Evolutionary conservation across 2,113 vertebrate genomes (phyloP), one percentile per base, ranked within the genome.

Genomic region (Megaleporinus macrocephalus): DNA sequence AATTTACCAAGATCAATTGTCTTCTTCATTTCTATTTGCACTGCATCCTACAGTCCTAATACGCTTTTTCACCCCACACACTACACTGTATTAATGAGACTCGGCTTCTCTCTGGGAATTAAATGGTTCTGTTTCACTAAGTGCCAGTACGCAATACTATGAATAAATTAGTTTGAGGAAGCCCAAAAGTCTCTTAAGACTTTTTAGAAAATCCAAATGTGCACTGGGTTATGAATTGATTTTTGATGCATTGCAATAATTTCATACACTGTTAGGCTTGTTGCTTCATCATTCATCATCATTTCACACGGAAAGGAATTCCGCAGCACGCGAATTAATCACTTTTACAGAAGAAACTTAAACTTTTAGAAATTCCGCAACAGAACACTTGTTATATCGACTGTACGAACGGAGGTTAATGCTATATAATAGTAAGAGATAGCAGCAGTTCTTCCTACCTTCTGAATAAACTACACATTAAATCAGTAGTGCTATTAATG

Each of bases 101-200:
- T 65, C 33, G 27, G 41, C 65, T 71, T 76, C 66, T 75, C 76
- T 80, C 36, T 55, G 44, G 73, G 78, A 84, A 72, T 71, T 84
- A 76, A 80, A 84, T 9, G 30, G 78, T 76, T 84, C 71, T 80
- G 73, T 80, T 84, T 80, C 73, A 61, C 26, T 76, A 76, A 80
- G 44, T 76, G 83, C 83, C 36, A 84, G 70, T 71, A 80, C 76
- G 51, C 73, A 76, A 41, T 63, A 71, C 73, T 74, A 55, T 75
- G 71, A 84, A 84, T 84, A 77, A 78, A 72, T 79, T 79, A 33
- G 47, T 80, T 61, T 49, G 26, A 49, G 68, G 26, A 30, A 71
- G 22, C 53, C 26, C 53, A 72, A 22, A 72, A 79, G 24, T 61
- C 70, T 79, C 78, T 79, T 79, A 71, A 72, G 78, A 26, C 78